phyloP scores from a whole-genome alignment of 2,888 invertebrate genomes.

The Amblyjoppa fuscipennis region DNA sequence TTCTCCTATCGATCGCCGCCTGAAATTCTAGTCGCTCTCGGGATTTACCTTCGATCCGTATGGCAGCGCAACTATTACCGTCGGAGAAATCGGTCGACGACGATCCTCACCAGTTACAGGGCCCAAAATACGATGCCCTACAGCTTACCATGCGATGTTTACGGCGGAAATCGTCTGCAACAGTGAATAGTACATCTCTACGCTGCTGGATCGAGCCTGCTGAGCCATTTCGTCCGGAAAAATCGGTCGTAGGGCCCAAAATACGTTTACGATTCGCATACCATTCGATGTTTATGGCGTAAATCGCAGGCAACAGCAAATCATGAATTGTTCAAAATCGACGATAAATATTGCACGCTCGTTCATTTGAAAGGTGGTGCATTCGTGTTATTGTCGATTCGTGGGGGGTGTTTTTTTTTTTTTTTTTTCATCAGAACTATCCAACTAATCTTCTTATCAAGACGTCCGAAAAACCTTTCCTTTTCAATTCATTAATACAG shows the following conservation, averaged over 20 bases:
- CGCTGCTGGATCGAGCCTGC: slow-evolving; percentile 27
- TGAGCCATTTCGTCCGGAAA: background rate
- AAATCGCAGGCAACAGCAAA: too few relatives aligned
- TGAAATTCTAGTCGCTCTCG: background rate
- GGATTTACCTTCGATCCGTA: slow-evolving; percentile 21
- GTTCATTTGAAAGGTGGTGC: too few relatives aligned
- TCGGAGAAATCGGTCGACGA: slow-evolving; percentile 24
- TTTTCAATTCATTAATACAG: too few relatives aligned
- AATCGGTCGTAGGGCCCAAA: slow-evolving; percentile 23
- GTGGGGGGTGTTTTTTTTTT: too few relatives aligned
- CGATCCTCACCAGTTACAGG: slow-evolving; percentile 32
- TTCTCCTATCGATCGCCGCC: slow-evolving; percentile 1
- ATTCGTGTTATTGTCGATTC: too few relatives aligned
- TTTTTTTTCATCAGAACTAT: too few relatives aligned
- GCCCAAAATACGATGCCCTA: background rate
- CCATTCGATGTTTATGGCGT: background rate
- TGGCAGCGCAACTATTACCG: slow-evolving; percentile 11
- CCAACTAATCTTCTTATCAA: too few relatives aligned
- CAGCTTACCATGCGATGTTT: background rate
- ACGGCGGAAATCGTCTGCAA: background rate
- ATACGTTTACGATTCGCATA: background rate
- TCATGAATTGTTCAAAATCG: too few relatives aligned
- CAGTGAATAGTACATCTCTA: background rate
- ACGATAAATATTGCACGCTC: too few relatives aligned
- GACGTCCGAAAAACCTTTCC: too few relatives aligned